phyloP scores from a whole-genome alignment of 2,797 vertebrate genomes.

The Galagoides demidoff region DNA sequence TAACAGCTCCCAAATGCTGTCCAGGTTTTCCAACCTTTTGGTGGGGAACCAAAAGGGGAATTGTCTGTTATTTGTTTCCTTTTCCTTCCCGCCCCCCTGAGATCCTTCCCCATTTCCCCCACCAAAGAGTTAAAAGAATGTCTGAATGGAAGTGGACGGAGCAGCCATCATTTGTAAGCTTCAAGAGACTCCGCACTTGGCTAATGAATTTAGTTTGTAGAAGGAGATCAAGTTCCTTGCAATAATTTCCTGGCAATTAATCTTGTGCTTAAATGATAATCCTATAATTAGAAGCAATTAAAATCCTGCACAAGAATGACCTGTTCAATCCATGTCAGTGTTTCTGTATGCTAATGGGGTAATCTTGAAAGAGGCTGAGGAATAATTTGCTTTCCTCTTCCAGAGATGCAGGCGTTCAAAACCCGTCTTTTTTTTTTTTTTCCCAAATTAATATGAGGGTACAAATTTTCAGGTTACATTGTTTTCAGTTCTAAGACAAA shows the following conservation, averaged over 20 bases:
- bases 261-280: slow-evolving; percentile 79
- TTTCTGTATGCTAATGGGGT: slow-evolving; percentile 45
- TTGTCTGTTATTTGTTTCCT: neutral
- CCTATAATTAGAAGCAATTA: slow-evolving; percentile 84
- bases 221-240: slow-evolving; percentile 60
- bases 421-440: neutral
- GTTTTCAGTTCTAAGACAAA: too few species aligned
- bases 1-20: neutral
- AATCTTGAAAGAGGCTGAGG: slow-evolving; percentile 56
- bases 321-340: slow-evolving; percentile 63
- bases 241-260: slow-evolving; percentile 82
- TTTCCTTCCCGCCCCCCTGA: neutral
- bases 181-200: slow-evolving; percentile 48
- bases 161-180: slow-evolving; percentile 18
- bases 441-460: too few species aligned
- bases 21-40: neutral
- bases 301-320: slow-evolving; percentile 70
- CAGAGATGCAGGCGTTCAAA: neutral
- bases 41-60: neutral
- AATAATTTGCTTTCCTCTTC: slow-evolving; percentile 51
- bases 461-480: too few species aligned
- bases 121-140: slow-evolving; percentile 14
- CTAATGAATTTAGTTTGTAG: slow-evolving; percentile 50
- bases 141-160: neutral
- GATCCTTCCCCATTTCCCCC: neutral